phyloP scores from a whole-genome alignment of 2,113 vertebrate species.

The Rhegmatorhina hoffmannsi region DNA sequence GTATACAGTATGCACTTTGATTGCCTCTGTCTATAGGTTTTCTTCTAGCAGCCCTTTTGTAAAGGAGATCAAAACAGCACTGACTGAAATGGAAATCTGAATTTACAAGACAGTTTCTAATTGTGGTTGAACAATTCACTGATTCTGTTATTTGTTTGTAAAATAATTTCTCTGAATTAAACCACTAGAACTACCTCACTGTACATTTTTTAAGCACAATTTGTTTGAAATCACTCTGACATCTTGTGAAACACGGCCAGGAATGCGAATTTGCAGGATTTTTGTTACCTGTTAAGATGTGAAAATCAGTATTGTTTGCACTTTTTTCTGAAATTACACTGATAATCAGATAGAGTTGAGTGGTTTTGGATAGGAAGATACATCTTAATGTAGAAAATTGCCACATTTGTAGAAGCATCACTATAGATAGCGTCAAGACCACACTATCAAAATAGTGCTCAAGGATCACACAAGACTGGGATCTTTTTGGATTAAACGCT shows the following conservation, averaged over 20 bases:
- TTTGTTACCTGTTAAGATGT: background rate
- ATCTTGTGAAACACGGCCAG: background rate
- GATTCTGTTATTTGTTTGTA: background rate
- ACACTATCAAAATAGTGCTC: background rate
- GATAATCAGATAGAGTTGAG: background rate
- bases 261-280: background rate
- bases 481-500: background rate
- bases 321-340: background rate
- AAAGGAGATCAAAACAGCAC: background rate
- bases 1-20: rapidly evolving
- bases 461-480: background rate
- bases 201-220: background rate
- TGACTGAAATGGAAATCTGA: background rate
- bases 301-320: background rate
- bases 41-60: background rate
- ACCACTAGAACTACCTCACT: background rate
- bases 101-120: background rate
- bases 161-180: background rate
- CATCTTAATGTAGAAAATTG: background rate
- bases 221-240: background rate
- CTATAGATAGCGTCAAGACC: background rate
- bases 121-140: background rate
- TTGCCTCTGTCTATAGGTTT: background rate
- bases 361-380: background rate
- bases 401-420: background rate